These are phyloP conservation scores for Cryptotermes secundus DNA, from an alignment of 1,140 invertebrate species.

Conservation along the genomic window DNA sequence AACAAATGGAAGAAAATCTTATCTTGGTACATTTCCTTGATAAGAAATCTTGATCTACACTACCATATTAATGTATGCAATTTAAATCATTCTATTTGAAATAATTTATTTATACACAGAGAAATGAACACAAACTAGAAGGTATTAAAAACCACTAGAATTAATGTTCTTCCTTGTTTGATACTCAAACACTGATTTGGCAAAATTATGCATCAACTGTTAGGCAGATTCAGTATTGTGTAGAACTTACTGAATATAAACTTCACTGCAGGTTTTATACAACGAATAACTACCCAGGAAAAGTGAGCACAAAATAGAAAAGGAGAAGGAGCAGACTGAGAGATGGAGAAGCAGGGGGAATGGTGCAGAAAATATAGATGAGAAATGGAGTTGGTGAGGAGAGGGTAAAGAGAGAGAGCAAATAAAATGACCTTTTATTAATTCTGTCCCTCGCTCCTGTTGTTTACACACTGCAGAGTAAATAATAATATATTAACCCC, in stretches of 20 bases:
- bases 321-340: background rate
- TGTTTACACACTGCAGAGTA: conserved; percentile 4
- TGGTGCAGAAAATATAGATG: background rate
- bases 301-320: background rate
- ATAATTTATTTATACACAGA: no score
- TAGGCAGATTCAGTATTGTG: background rate
- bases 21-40: no score
- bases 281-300: background rate
- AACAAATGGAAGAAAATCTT: no score
- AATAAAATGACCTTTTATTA: conserved; percentile 18
- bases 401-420: background rate
- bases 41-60: no score
- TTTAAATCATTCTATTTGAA: no score
- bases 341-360: no score
- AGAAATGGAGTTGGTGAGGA: background rate
- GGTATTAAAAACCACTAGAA: background rate
- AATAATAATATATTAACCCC: conserved; percentile 14
- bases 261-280: background rate
- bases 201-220: background rate
- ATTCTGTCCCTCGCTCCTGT: background rate
- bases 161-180: background rate
- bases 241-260: background rate
- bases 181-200: background rate
- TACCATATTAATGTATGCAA: no score
- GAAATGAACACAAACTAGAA: background rate